Conservation (phyloP, 2,888 invertebrate genomes). For the Exocentrus adspersus region DNA sequence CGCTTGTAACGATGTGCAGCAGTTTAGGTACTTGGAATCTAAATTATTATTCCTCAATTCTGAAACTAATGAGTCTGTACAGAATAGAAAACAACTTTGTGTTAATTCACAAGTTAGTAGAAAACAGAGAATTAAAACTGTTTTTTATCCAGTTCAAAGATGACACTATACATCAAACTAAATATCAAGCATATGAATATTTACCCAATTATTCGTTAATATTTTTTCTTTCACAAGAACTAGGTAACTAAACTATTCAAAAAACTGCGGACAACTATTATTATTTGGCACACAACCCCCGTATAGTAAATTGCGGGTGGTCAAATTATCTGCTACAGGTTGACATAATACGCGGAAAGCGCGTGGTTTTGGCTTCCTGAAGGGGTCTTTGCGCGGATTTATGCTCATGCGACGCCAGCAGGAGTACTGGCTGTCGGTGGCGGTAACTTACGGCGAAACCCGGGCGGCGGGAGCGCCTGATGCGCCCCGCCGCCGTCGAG, state of each 20-base stretch:
- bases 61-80: too few relatives aligned
- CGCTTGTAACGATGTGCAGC: too few relatives aligned
- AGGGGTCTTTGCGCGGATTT: constrained; percentile 34
- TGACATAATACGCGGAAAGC: constrained; percentile 32
- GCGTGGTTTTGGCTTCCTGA: constrained; percentile 41
- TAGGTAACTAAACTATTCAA: background rate
- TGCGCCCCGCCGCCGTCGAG: constrained; percentile 43
- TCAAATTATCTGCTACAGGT: background rate
- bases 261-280: too few relatives aligned
- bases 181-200: background rate
- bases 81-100: too few relatives aligned
- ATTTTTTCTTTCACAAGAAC: background rate
- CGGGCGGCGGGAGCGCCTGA: constrained; percentile 39
- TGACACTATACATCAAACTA: background rate
- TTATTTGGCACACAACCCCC: constrained; percentile 1
- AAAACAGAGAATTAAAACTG: background rate
- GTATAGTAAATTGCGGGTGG: background rate
- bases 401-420: constrained; percentile 40
- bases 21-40: too few relatives aligned
- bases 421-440: constrained; percentile 46
- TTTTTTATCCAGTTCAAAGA: constrained; percentile 1
- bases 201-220: background rate
- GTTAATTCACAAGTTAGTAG: too few relatives aligned
- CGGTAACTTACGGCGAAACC: constrained; percentile 36
- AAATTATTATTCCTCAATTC: too few relatives aligned